Base-by-base conservation (phyloP, 1,140 invertebrate species). In the Aphelenchoides fujianensis region DNA sequence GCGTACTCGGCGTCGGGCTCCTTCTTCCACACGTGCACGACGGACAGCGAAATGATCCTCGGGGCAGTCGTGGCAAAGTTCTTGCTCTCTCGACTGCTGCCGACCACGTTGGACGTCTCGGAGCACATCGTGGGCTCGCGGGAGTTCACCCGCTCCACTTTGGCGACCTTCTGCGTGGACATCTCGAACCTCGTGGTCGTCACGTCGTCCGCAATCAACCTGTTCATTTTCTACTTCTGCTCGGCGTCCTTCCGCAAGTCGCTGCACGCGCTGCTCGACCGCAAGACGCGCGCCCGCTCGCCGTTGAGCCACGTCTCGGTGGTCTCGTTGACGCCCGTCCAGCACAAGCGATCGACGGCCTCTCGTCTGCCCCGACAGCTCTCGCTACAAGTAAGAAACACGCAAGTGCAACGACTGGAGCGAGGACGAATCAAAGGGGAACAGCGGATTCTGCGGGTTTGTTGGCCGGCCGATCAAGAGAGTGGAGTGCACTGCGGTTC, bases 21-120 rank as follows among this genome's bases (percentile, higher is more conserved):
- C 3, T 12, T 27, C 12, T 12, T 23, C 27, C 66, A 72, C n/a
- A 41, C 23, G 12, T 35, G 30, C 7, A 52, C 68, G 23, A 73
- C 72, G 16, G 75, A 77, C 41, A 73, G 75, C 28, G 76, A 77
- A 48, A 74, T 66, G 67, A 78, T 77, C 57, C 63, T 77, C 9
- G 28, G 77, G 1, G 67, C 34, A 53, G 76, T 77, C 3, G 78
- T 79, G 48, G 72, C 73, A 7, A 77, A 77, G 73, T 77, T 77
- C 41, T 75, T 77, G 59, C 53, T 79, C 16, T 77, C 75, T 16
- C 71, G 76, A 0, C 57, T 77, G 9, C 70, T 77, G 66, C 75
- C 75, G 3, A 77, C 75, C 7, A 75, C 68, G 1, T 48, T 77
- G 12, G 75, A 77, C 61, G 76, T 77, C 27, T 59, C 37, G 12